phyloP scores from a whole-genome alignment of 2,113 vertebrate species.

The Crotalus tigris region DNA sequence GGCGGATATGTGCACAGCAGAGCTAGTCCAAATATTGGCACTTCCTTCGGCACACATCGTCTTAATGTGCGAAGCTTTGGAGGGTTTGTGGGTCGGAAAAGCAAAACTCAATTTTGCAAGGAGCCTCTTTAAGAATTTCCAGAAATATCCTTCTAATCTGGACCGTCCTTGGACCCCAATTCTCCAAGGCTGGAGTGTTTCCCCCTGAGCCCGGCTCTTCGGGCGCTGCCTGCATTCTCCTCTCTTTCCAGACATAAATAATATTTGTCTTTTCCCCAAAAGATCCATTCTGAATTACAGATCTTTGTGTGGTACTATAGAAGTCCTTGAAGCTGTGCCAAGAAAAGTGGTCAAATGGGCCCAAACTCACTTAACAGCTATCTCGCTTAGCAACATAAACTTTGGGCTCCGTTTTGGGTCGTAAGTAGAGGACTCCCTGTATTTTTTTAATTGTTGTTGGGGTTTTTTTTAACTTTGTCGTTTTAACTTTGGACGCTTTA shows the following conservation, averaged over 20 bases:
- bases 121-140: not conserved
- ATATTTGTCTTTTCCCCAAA: not conserved
- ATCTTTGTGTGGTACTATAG: not conserved
- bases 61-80: not conserved
- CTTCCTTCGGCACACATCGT: not conserved
- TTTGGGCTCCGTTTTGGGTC: no score
- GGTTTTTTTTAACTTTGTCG: no score
- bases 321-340: no score
- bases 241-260: not conserved
- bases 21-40: not conserved
- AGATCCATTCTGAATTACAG: no score
- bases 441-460: no score
- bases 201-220: not conserved
- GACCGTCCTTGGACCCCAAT: not conserved
- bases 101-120: not conserved
- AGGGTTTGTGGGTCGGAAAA: not conserved
- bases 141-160: not conserved
- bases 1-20: not conserved
- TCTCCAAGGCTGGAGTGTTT: not conserved
- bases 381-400: no score
- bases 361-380: no score
- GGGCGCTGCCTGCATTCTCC: not conserved
- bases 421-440: no score
- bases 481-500: not conserved
- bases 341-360: no score